Evolutionary conservation across 1,140 invertebrate genomes (phyloP).

Genomic region (Drosophila pruinosa): DNA sequence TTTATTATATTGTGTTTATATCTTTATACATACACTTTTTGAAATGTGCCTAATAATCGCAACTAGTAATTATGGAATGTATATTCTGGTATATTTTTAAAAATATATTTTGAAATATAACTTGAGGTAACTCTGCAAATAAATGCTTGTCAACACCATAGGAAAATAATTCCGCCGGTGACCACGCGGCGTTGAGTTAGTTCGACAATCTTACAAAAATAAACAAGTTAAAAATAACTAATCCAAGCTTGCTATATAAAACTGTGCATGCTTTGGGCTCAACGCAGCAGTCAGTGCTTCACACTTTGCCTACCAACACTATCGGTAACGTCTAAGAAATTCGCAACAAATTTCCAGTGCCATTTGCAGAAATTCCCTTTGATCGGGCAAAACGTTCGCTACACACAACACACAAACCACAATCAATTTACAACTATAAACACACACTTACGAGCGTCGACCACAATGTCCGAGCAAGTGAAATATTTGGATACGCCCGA

Average conservation of each 20-base stretch:
- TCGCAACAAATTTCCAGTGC: conserved; percentile 21
- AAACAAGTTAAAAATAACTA: neutral
- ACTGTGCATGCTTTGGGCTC: conserved; percentile 29
- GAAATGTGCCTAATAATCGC: too few species aligned
- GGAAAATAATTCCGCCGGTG: conserved; percentile 21
- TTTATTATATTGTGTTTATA: too few species aligned
- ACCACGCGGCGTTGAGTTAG: conserved; percentile 26
- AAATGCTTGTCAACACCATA: conserved; percentile 2
- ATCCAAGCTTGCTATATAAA: neutral
- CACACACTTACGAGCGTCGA: neutral
- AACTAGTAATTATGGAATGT: too few species aligned
- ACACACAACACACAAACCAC: neutral
- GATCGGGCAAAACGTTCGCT: neutral
- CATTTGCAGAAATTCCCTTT: neutral
- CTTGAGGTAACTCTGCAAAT: too few species aligned
- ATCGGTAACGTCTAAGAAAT: neutral
- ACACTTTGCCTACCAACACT: conserved; percentile 12
- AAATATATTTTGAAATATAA: too few species aligned
- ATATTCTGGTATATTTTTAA: too few species aligned
- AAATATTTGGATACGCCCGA: conserved; percentile 83
- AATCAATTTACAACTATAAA: neutral
- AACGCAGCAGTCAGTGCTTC: conserved; percentile 17
- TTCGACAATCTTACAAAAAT: neutral
- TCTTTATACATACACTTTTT: too few species aligned
- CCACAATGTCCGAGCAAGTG: conserved; percentile 40